phyloP scores from a whole-genome alignment of 2,888 invertebrate genomes.

The Gandaritis pyraliata region DNA sequence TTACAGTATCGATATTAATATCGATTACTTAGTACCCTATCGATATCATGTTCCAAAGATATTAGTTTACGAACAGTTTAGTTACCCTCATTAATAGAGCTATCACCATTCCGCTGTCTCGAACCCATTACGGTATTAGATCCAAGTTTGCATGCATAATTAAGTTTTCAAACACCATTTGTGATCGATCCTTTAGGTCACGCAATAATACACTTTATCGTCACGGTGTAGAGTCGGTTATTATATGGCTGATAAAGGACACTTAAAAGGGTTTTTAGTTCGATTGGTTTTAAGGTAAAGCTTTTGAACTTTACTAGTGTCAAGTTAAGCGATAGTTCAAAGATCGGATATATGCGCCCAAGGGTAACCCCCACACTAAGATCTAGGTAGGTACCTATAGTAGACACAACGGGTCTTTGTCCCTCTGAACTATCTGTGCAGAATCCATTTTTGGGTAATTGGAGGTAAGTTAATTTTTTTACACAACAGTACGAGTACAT shows the following conservation, averaged over 20 bases:
- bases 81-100: conserved; percentile 14
- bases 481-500: no score
- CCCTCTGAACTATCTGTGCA: no score
- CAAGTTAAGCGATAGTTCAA: no score
- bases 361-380: no score
- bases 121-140: conserved; percentile 21
- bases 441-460: no score
- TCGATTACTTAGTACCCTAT: neutral
- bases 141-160: conserved; percentile 24
- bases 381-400: no score
- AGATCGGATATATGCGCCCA: no score
- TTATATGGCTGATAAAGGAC: neutral
- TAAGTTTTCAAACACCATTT: conserved; percentile 17
- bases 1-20: neutral
- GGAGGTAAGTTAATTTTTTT: no score
- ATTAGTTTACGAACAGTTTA: conserved; percentile 13
- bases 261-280: no score
- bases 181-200: neutral
- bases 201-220: conserved; percentile 8
- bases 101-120: conserved; percentile 14
- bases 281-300: no score
- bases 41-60: conserved; percentile 15
- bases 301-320: no score
- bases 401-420: no score
- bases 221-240: conserved; percentile 2